Evolutionary conservation across 2,797 vertebrate genomes (phyloP), one percentile per base, ranked within the genome.

Genomic region (Micrastur ruficollis): DNA sequence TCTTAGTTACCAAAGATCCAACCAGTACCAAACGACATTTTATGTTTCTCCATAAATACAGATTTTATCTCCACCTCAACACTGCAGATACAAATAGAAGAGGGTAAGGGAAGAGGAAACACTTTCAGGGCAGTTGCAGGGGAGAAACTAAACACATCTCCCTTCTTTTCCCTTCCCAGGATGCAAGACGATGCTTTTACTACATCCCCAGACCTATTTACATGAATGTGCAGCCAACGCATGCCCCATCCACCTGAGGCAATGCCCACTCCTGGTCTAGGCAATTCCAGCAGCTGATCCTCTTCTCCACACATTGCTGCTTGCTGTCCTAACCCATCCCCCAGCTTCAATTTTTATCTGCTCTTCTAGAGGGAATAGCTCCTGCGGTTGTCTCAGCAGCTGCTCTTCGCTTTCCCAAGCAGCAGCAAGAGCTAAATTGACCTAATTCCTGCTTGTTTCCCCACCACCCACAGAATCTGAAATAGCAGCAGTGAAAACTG

Each of bases 401-500:
- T 98, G 97, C 91, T 96, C 93, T 46, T 81, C 14, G 23, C 90
- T 95, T 90, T 95, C 90, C 72, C 80, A 97, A 96, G 96, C 94
- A 95, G 96, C 93, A 91, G 96, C 70, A 70, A 71, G 91, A 95
- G 94, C 95, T 96, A 94, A 97, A 97, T 79, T 98, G 97, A 97
- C 97, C 97, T 97, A 97, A 97, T 98, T 98, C 95, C 95, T 96
- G 95, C 90, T 86, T 89, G 89, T 97, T 90, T 96, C 82, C 88
- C 95, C 74, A 85, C 95, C 93, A 92, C 95, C 96, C 94, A 89
- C 94, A 53, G 90, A 62, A 95, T 80, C 93, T 55, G 91, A 92
- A 94, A 95, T 83, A 96, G 93, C 86, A 95, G 93, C 93, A 95
- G 78, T 14, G 75, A 67, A 44, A 84, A 47, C 70, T 90, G 95